phyloP scores from a whole-genome alignment of 2,797 vertebrate species.

The Sebastes cheni region DNA sequence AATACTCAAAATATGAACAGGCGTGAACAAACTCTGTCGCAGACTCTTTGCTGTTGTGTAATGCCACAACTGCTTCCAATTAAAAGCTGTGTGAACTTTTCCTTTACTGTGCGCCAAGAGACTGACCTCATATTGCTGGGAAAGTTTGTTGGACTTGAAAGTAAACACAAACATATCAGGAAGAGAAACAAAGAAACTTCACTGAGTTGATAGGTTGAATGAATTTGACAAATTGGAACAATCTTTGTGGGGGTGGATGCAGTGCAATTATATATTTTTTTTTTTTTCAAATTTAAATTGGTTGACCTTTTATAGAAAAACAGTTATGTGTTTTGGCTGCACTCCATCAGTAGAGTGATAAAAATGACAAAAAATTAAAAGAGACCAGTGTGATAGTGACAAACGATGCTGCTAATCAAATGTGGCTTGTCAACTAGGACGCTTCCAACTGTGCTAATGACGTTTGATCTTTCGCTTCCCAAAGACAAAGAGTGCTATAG shows the following conservation, averaged over 20 bases:
- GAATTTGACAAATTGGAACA: constrained; percentile 12
- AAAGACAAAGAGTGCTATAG: neutral
- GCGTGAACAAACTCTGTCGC: constrained; percentile 12
- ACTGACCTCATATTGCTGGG: constrained; percentile 55
- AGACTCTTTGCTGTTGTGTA: constrained; percentile 14
- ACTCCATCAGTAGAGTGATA: neutral
- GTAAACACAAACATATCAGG: constrained; percentile 55
- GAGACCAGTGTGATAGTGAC: neutral
- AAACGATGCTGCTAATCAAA: neutral
- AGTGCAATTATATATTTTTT: no score
- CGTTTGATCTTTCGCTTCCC: neutral
- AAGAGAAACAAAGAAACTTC: neutral
- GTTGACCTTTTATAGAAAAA: neutral
- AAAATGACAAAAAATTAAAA: neutral
- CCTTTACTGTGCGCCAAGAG: constrained; percentile 35
- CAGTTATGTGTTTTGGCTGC: neutral
- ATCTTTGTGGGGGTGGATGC: neutral
- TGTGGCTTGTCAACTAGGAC: neutral
- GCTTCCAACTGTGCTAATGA: neutral
- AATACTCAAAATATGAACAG: neutral
- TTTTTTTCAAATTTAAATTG: neutral
- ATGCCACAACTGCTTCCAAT: constrained; percentile 42
- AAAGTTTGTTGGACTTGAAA: constrained; percentile 38
- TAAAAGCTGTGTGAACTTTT: constrained; percentile 48
- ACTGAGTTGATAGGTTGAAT: neutral